Evolutionary conservation across 2,113 vertebrate genomes (phyloP).

Genomic region (Furnarius figulus): DNA sequence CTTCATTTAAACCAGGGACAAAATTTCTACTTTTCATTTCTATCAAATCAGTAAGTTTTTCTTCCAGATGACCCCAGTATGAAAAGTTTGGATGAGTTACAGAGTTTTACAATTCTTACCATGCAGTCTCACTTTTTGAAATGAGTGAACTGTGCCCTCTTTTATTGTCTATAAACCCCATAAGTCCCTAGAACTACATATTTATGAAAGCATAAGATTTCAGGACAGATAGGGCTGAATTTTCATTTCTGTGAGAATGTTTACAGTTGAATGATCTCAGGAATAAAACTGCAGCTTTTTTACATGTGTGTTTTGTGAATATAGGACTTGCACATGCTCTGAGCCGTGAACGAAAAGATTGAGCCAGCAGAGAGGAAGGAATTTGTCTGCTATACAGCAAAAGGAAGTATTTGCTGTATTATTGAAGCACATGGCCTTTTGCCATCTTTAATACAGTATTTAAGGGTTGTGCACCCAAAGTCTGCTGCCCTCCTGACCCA

Average conservation of each 20-base stretch:
- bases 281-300: background rate
- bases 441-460: constrained; percentile 77
- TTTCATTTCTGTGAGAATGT: constrained; percentile 7
- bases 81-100: background rate
- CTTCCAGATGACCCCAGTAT: background rate
- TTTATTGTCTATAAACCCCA: background rate
- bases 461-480: constrained; percentile 75
- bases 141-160: background rate
- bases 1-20: background rate
- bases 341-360: constrained; percentile 22
- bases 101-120: background rate
- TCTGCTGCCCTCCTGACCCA: constrained; percentile 78
- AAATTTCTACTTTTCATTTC: background rate
- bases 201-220: background rate
- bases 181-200: background rate
- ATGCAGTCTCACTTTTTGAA: background rate
- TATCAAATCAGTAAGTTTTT: background rate
- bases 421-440: constrained; percentile 74
- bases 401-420: constrained; percentile 77
- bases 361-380: constrained; percentile 73
- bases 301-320: background rate
- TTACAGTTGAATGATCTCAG: background rate
- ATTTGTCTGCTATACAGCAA: constrained; percentile 68
- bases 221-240: background rate
- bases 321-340: background rate